Base-by-base conservation (phyloP, 2,888 invertebrate species). In the Caenorhabditis japonica region DNA sequence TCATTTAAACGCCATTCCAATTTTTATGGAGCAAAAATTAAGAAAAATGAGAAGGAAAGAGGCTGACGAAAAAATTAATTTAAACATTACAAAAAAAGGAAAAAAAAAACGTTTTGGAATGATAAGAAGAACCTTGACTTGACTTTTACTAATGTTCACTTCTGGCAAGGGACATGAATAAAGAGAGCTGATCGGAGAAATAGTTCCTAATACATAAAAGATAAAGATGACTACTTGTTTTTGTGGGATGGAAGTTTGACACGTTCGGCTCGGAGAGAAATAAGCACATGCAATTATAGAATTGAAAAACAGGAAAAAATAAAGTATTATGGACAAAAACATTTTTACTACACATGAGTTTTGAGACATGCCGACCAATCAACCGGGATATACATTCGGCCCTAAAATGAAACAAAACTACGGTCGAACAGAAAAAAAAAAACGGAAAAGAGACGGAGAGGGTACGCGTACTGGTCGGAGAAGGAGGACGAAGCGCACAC, bases 401-500 rank as follows among this genome's bases (percentile, higher is more conserved):
- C n/a, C n/a, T n/a, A n/a, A n/a, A n/a, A n/a, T n/a, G n/a, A n/a
- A n/a, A n/a, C n/a, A n/a, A 21, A 17, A 23, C 36, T 33, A 12
- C 17, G 5, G 43, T 33, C 23, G 23, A n/a, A n/a, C n/a, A n/a
- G 27, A 12, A 17, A 27, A 30, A 33, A 10, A 49, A 30, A 21
- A 34, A 34, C 33, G 30, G 23, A 38, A 13, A 36, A 58, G 1
- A 5, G 4, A 25, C 23, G 36, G 21, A 25, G 49, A 55, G 51
- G 51, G 51, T 43, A 30, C 53, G 44, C 46, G 55, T 64, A 55
- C 55, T 64, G 39, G 64, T 49, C 51, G 55, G 49, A 44, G 51
- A 47, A n/a, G 44, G 43, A 43, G 59, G 33, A 10, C 13, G 43
- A 44, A 43, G n/a, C 27, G 47, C 59, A 36, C 46, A n/a, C 23